Evolutionary conservation across 2,797 vertebrate genomes (phyloP).

Genomic region (Gobio occitaniae): DNA sequence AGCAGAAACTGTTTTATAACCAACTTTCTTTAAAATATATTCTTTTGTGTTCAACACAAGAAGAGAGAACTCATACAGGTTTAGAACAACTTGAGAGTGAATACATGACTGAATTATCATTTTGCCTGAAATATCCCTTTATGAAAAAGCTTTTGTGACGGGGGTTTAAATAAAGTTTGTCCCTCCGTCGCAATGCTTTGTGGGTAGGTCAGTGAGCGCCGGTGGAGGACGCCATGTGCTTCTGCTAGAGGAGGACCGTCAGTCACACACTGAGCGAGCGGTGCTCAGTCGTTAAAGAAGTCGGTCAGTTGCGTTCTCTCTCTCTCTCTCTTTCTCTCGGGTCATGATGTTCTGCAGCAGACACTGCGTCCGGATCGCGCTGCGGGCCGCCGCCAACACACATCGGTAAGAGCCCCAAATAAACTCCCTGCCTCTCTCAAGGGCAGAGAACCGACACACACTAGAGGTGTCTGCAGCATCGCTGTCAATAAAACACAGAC

Average conservation of each 20-base stretch:
- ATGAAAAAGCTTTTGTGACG: neutral
- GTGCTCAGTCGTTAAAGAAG: neutral
- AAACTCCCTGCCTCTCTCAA: neutral
- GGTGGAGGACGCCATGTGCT: conserved; percentile 82
- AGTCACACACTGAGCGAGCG: neutral
- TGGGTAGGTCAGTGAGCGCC: conserved; percentile 78
- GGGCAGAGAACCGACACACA: neutral
- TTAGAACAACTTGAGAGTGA: neutral
- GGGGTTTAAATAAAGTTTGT: conserved; percentile 35
- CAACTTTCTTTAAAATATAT: neutral
- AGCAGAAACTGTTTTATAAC: neutral
- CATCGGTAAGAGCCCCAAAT: conserved; percentile 70
- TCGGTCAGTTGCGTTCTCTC: neutral
- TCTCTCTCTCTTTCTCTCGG: neutral
- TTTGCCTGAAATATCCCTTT: neutral
- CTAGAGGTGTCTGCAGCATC: neutral
- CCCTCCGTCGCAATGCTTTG: conserved; percentile 64
- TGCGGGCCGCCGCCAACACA: conserved; percentile 67
- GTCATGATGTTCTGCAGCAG: conserved; percentile 75
- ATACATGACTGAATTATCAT: neutral
- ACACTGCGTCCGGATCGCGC: conserved; percentile 74
- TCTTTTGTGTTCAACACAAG: neutral
- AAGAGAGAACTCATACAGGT: neutral
- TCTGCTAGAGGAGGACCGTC: conserved; percentile 54
- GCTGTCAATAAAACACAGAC: no score